Evolutionary conservation across 2,888 invertebrate genomes (phyloP).

Genomic region (Hypomecis punctinalis): DNA sequence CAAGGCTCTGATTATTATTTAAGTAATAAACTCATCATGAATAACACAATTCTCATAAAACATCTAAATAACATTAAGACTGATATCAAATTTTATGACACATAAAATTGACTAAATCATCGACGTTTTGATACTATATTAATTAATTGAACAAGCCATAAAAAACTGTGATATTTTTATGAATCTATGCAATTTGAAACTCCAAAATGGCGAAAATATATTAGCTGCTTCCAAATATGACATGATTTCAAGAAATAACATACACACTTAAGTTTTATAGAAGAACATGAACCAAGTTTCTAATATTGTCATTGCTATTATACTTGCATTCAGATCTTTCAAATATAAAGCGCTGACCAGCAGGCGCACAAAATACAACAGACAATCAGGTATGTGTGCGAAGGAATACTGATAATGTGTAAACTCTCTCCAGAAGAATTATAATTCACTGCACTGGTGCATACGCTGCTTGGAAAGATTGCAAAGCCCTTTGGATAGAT

Average conservation of each 20-base stretch:
- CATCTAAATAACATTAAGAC: slow-evolving; percentile 7
- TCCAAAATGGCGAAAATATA: neutral
- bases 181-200: neutral
- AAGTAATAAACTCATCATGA: slow-evolving; percentile 4
- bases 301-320: neutral
- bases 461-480: slow-evolving; percentile 60
- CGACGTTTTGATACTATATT: neutral
- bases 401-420: slow-evolving; percentile 57
- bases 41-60: neutral
- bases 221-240: neutral
- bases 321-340: neutral
- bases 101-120: slow-evolving; percentile 13
- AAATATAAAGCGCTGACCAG: slow-evolving; percentile 14
- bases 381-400: slow-evolving; percentile 12
- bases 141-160: neutral
- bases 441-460: slow-evolving; percentile 54
- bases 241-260: neutral
- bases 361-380: slow-evolving; percentile 25
- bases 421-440: slow-evolving; percentile 22
- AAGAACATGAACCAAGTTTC: neutral
- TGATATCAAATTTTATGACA: slow-evolving; percentile 44
- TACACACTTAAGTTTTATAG: neutral
- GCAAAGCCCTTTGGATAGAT: slow-evolving; percentile 55
- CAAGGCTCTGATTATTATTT: neutral
- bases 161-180: neutral